phyloP scores from a whole-genome alignment of 2,888 invertebrate genomes.

The Pyrgus malvae region DNA sequence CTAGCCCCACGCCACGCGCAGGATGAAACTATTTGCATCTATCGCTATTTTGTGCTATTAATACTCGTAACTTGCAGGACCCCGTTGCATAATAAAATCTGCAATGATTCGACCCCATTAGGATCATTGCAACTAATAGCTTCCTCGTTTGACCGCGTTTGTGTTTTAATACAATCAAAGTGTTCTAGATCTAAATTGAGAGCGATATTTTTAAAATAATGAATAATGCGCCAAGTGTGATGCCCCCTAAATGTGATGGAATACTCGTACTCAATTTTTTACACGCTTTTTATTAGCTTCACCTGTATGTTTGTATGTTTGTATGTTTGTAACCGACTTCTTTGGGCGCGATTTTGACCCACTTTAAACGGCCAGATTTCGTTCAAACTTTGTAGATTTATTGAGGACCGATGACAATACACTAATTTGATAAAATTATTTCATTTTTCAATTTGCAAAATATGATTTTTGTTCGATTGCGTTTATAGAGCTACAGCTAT shows the following conservation, averaged over 20 bases:
- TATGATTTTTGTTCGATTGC: no score
- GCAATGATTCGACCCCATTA: slow-evolving; percentile 36
- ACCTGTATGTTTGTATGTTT: no score
- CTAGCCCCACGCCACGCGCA: slow-evolving; percentile 9
- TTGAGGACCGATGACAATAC: no score
- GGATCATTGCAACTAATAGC: slow-evolving; percentile 52
- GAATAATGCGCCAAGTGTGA: slow-evolving; percentile 21
- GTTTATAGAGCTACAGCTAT: no score
- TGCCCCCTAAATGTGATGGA: neutral
- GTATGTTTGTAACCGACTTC: no score
- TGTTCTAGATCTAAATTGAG: slow-evolving; percentile 25
- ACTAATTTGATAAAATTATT: no score
- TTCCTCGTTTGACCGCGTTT: slow-evolving; percentile 51
- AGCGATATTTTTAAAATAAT: slow-evolving; percentile 21
- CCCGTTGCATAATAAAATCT: slow-evolving; percentile 24
- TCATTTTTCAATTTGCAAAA: no score
- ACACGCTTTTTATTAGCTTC: no score
- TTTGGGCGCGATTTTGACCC: no score
- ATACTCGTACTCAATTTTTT: neutral
- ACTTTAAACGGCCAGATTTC: no score
- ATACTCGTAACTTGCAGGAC: slow-evolving; percentile 6
- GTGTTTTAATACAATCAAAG: slow-evolving; percentile 45
- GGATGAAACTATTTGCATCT: slow-evolving; percentile 24
- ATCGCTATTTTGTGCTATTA: slow-evolving; percentile 13
- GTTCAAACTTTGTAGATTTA: no score